Percentiles rank a stretch among this genome's conserved stretches.
phyloP scores from a whole-genome alignment of 2,888 invertebrate genomes.

The Scotopteryx bipunctaria region DNA sequence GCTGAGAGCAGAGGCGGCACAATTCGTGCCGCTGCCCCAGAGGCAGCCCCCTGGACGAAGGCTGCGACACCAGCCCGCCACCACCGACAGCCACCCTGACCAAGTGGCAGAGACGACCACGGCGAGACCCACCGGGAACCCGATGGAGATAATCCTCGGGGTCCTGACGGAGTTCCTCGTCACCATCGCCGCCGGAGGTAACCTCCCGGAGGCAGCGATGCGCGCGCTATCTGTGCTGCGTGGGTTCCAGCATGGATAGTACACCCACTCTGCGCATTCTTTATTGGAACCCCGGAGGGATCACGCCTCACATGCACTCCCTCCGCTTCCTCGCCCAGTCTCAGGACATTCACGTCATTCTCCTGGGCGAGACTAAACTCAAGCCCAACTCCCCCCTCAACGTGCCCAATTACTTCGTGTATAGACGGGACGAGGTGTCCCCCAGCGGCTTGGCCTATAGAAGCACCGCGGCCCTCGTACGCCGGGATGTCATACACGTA shows the following conservation, averaged over 20 bases:
- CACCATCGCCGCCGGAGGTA: neutral
- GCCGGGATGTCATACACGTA: slow-evolving; percentile 11
- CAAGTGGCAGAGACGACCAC: neutral
- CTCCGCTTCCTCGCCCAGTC: slow-evolving; percentile 3
- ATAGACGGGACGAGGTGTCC: neutral
- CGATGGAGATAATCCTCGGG: neutral
- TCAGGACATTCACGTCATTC: neutral
- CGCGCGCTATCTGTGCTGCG: neutral
- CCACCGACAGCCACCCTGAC: neutral
- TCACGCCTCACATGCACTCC: neutral
- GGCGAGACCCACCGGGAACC: neutral
- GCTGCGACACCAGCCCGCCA: neutral
- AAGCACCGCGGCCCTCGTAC: slow-evolving; percentile 3
- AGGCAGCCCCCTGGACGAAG: neutral
- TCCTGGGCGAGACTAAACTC: neutral
- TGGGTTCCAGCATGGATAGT: neutral
- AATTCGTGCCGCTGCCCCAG: neutral
- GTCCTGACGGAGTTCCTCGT: neutral
- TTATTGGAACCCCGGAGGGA: slow-evolving; percentile 20
- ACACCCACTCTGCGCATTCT: neutral
- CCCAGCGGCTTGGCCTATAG: neutral
- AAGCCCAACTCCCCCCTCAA: neutral
- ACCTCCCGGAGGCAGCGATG: neutral
- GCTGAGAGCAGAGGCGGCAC: neutral
- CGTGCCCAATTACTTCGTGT: neutral